Percentiles rank a stretch among this genome's conserved stretches.
Conservation (phyloP, 1,140 invertebrate species). For the Anoplolepis gracilipes region DNA sequence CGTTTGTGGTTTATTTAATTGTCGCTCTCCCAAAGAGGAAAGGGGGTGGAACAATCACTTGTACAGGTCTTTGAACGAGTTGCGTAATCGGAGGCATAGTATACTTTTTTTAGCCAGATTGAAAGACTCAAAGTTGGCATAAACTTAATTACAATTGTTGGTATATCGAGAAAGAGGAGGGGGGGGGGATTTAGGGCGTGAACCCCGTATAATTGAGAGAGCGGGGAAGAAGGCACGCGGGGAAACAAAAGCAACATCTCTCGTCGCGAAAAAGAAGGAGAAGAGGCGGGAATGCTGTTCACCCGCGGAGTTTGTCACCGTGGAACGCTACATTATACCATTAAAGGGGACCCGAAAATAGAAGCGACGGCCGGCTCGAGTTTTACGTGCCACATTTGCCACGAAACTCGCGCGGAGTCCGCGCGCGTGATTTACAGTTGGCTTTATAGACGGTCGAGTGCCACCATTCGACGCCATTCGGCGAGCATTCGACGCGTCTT, state of each 20-base stretch:
- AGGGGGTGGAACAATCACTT: too few species aligned
- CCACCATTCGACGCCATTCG: not conserved
- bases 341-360: slow-evolving; percentile 69
- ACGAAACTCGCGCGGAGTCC: slow-evolving; percentile 35
- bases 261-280: slow-evolving; percentile 64
- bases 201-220: slow-evolving; percentile 33
- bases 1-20: slow-evolving; percentile 58
- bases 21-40: not conserved
- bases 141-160: not conserved
- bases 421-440: slow-evolving; percentile 64
- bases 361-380: slow-evolving; percentile 66
- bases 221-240: not conserved
- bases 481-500: not conserved
- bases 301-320: slow-evolving; percentile 78
- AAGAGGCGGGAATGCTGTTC: slow-evolving; percentile 75
- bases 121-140: not conserved
- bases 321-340: slow-evolving; percentile 74
- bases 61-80: not conserved
- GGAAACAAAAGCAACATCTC: slow-evolving; percentile 56
- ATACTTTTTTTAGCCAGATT: too few species aligned
- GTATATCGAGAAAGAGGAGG: not conserved
- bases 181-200: not conserved
- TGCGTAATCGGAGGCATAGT: not conserved
- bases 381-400: slow-evolving; percentile 75
- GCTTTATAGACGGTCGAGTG: not conserved